A percentile compares a stretch with the other conserved stretches of the same genome.
phyloP scores from a whole-genome alignment of 2,113 vertebrate genomes.

The Porphyrio hochstetteri region DNA sequence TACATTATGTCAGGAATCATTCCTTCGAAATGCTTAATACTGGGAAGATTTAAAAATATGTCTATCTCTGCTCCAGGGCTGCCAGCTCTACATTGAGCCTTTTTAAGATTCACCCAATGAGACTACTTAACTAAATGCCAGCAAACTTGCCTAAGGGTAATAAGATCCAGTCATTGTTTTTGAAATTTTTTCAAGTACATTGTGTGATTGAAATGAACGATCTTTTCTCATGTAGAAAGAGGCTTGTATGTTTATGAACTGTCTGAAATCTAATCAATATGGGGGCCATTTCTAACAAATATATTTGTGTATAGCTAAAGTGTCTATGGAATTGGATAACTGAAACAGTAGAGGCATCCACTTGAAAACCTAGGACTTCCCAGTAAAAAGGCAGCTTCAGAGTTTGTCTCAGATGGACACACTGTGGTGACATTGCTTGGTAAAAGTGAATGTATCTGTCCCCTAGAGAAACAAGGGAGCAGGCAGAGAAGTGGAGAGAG shows the following conservation, averaged over 20 bases:
- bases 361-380: background rate
- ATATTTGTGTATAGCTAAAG: background rate
- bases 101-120: slow-evolving; percentile 31
- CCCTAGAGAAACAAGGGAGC: background rate
- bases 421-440: background rate
- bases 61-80: background rate
- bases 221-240: background rate
- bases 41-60: background rate
- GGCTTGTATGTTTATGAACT: background rate
- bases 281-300: background rate
- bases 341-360: background rate
- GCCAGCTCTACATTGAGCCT: background rate
- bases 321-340: background rate
- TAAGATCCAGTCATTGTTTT: background rate
- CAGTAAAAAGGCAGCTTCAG: background rate
- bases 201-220: background rate
- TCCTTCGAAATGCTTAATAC: background rate
- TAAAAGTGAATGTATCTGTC: background rate
- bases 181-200: background rate
- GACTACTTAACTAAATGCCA: slow-evolving; percentile 28
- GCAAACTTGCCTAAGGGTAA: slow-evolving; percentile 2
- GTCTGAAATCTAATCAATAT: background rate
- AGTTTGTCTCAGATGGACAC: background rate
- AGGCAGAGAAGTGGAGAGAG: background rate
- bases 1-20: background rate